Conservation (phyloP, 2,888 invertebrate species). For the Nomada goodeniana region DNA sequence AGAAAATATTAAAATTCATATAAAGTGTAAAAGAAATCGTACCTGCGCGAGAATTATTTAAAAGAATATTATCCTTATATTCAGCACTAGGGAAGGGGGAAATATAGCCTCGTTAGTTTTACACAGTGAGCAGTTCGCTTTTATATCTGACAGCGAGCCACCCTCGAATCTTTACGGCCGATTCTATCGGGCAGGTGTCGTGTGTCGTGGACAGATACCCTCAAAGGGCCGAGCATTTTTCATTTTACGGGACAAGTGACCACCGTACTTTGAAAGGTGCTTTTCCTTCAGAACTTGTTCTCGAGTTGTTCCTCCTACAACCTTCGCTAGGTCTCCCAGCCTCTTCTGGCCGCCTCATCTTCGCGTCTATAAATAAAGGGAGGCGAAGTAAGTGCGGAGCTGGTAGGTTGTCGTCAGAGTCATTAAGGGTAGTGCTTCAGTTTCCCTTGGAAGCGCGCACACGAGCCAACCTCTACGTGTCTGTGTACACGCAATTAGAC, state of each 20-base stretch:
- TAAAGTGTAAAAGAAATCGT: no score
- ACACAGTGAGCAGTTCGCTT: neutral
- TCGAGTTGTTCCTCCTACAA: slow-evolving; percentile 14
- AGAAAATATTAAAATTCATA: no score
- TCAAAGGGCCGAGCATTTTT: slow-evolving; percentile 66
- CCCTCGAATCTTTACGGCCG: slow-evolving; percentile 51
- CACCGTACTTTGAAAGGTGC: slow-evolving; percentile 14
- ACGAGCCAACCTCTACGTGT: slow-evolving; percentile 3
- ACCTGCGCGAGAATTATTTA: no score
- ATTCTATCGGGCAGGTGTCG: slow-evolving; percentile 57
- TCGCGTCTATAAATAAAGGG: slow-evolving; percentile 74
- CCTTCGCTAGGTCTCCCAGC: slow-evolving; percentile 12
- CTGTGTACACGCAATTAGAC: neutral
- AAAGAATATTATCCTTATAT: no score
- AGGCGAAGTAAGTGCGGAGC: slow-evolving; percentile 69
- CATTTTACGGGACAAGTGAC: slow-evolving; percentile 72
- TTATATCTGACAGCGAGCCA: slow-evolving; percentile 36
- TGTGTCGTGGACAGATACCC: slow-evolving; percentile 36
- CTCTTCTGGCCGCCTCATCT: slow-evolving; percentile 43
- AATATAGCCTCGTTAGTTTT: no score
- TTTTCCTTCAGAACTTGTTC: slow-evolving; percentile 53
- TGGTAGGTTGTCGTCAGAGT: slow-evolving; percentile 75
- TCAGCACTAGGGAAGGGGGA: no score
- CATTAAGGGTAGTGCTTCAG: slow-evolving; percentile 82
- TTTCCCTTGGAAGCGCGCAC: slow-evolving; percentile 64